Percentiles rank a stretch among this genome's conserved stretches.
phyloP scores from a whole-genome alignment of 2,888 invertebrate genomes.

The Dinocampus coccinellae region DNA sequence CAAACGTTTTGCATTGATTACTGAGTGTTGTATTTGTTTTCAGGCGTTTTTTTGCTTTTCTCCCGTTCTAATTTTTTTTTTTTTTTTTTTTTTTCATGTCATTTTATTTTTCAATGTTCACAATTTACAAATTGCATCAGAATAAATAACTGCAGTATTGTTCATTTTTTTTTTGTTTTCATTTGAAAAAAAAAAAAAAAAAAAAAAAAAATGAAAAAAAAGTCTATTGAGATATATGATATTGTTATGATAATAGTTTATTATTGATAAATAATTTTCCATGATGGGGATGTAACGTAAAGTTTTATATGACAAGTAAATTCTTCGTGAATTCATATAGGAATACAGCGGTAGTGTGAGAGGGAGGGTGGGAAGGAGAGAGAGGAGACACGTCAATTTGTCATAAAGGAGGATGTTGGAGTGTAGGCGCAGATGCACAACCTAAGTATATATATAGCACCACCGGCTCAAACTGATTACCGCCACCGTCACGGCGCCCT shows the following conservation, averaged over 20 bases:
- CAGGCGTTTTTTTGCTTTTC: not conserved
- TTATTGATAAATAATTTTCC: not conserved
- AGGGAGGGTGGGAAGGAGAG: no score
- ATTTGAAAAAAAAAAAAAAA: no score
- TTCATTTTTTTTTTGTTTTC: no score
- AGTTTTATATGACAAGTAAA: not conserved
- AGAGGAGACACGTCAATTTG: constrained; percentile 18
- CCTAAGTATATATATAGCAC: constrained; percentile 50
- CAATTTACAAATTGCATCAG: not conserved
- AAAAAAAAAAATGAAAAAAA: no score
- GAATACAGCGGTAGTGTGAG: not conserved
- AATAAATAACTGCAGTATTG: not conserved
- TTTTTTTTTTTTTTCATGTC: constrained; percentile 8
- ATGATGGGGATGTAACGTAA: not conserved
- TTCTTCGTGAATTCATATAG: not conserved
- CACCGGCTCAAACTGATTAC: constrained; percentile 57
- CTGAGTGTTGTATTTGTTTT: not conserved
- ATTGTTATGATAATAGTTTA: not conserved
- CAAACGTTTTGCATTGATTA: constrained; percentile 38
- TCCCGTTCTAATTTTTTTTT: constrained; percentile 7
- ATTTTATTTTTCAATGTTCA: not conserved
- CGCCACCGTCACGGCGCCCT: constrained; percentile 53
- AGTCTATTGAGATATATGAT: no score
- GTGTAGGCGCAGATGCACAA: constrained; percentile 54
- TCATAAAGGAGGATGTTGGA: constrained; percentile 29